A percentile compares a stretch with the other conserved stretches of the same genome.
Evolutionary conservation across 2,888 invertebrate species (phyloP).

Genomic region (Scrobipalpa costella): DNA sequence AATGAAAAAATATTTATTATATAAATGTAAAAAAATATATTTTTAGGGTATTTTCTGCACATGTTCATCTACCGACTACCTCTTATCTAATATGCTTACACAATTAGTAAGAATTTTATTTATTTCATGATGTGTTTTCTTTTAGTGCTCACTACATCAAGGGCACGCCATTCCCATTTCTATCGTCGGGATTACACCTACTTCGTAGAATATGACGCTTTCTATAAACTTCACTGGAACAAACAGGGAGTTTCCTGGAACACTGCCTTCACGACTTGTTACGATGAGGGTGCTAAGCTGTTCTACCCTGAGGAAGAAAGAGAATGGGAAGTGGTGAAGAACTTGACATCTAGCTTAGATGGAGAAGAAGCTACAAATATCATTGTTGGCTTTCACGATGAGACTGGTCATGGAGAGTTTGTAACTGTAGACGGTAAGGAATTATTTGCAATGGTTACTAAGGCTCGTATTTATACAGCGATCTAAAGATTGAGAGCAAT

Average conservation of each 20-base stretch:
- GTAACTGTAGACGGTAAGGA: constrained; percentile 55
- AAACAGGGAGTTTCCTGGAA: constrained; percentile 39
- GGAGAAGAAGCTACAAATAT: constrained; percentile 41
- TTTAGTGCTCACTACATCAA: not conserved
- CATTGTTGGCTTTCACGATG: constrained; percentile 49
- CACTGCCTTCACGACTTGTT: constrained; percentile 45
- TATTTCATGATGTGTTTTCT: not conserved
- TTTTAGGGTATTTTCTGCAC: too few species aligned
- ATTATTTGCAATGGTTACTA: too few species aligned
- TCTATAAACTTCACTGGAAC: constrained; percentile 52
- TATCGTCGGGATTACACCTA: constrained; percentile 52
- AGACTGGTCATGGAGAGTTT: constrained; percentile 46
- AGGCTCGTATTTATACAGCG: too few species aligned
- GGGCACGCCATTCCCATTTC: constrained; percentile 34
- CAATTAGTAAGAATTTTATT: too few species aligned
- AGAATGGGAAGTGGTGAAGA: constrained; percentile 48
- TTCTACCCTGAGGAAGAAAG: constrained; percentile 46
- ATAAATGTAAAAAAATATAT: too few species aligned
- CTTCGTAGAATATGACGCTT: constrained; percentile 46
- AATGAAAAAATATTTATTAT: too few species aligned
- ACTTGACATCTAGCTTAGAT: constrained; percentile 34
- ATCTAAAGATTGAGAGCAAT: too few species aligned
- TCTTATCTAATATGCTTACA: too few species aligned
- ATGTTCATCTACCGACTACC: too few species aligned
- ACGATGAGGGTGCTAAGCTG: constrained; percentile 49